Evolutionary conservation across 2,888 invertebrate species (phyloP).

Genomic region (Aphrophora alni): DNA sequence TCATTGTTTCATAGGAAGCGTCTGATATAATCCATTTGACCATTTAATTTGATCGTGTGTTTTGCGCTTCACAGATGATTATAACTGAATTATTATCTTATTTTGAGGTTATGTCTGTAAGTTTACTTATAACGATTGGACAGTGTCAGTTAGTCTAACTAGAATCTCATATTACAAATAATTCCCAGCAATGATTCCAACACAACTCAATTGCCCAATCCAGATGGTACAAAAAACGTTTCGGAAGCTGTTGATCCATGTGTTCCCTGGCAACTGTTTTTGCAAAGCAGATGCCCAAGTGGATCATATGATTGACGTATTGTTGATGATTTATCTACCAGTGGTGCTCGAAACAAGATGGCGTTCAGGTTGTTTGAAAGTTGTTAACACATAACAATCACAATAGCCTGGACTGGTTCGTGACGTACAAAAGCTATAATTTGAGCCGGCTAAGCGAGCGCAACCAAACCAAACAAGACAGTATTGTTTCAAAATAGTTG

Average conservation of each 20-base stretch:
- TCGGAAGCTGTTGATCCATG: not conserved
- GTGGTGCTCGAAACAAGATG: not conserved
- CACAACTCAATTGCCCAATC: not conserved
- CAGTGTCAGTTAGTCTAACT: not conserved
- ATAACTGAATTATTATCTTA: no score
- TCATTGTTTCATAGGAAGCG: no score
- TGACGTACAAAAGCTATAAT: not conserved
- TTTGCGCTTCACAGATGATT: no score
- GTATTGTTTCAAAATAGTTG: not conserved
- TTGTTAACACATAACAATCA: constrained; percentile 2
- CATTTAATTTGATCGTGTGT: no score
- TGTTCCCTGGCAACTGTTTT: not conserved
- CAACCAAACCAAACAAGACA: not conserved
- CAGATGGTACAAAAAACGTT: not conserved
- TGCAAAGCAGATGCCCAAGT: not conserved
- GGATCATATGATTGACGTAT: not conserved
- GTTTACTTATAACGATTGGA: no score
- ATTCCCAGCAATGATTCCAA: not conserved
- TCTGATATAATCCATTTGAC: no score
- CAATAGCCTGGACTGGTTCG: not conserved
- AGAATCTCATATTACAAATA: not conserved
- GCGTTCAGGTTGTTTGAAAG: not conserved
- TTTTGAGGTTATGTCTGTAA: no score
- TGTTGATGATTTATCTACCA: not conserved
- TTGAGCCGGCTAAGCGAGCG: not conserved